Evolutionary conservation across 2,888 invertebrate species (phyloP), one percentile per base, ranked within the genome.

Genomic region (Euclidia mi): DNA sequence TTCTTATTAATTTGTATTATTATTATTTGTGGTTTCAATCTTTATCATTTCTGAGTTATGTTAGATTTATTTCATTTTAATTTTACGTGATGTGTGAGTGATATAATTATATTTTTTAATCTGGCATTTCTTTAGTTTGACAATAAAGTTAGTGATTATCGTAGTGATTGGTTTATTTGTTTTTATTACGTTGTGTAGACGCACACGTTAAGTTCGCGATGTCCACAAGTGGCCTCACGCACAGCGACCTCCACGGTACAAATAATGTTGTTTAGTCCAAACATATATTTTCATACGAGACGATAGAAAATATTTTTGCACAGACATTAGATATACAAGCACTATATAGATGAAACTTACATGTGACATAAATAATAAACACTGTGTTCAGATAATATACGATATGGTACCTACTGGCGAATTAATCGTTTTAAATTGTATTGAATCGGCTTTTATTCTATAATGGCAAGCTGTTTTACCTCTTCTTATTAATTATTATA

Each of bases 271-370:
- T 79, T 81, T 83, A 84, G 78, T 82, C 80, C 85, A 79, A 84
- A 84, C 80, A 83, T 90, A 87, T 93, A 93, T 94, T 93, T 92
- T 94, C 85, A 84, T 90, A 88, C 71, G 76, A 84, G 71, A 84
- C 76, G 70, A 85, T 83, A 81, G 73, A 81, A 80, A 40, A 76
- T 93, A 93, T 94, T 94, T 94, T 94, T 93, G 92, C 93, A 94
- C 92, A 73, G 66, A 81, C 77, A 71, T 66, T 90, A 88, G 85
- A 81, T 71, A 85, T 81, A 81, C 78, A 81, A 80, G 82, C 89
- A 89, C 85, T 86, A 65, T 34, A 68, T 66, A 62, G 52, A 32
- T 32, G 0, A 56, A 56, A 53, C 50, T 44, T 40, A 57, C 56
- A 64, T 60, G 46, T 49, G 38, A 56, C 25, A 40, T 40, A 4